Base-by-base conservation (phyloP, 2,888 invertebrate species). In the Synergus gifuensis region DNA sequence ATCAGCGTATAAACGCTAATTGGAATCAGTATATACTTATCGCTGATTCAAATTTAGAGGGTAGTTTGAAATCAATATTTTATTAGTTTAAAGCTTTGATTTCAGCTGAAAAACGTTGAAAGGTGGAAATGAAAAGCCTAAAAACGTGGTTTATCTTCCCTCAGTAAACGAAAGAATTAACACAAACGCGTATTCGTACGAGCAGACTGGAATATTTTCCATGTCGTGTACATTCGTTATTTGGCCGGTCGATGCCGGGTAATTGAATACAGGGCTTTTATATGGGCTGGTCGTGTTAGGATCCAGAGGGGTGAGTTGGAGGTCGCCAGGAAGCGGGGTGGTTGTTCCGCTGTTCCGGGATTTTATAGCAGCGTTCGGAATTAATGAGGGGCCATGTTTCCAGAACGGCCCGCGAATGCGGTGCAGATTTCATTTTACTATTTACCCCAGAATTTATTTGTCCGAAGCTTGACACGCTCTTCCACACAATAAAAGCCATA, bases 321-420 rank as follows among this genome's bases (percentile, higher is more conserved):
- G 66, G 76, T 77, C 73, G 79, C 79, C 79, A 80, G 81, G 86
- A 82, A 82, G 77, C 79, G 76, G 79, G 83, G 84, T 85, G 85
- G 83, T 85, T 88, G 85, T 87, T 86, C 85, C 77, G 83, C 83
- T 85, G 84, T 85, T 85, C 86, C 84, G 85, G 83, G 83, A 84
- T 86, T 89, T 89, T 87, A 88, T 87, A 85, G 86, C 85, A 82
- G 84, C 84, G 87, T 83, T 86, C 83, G 86, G 87, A 88, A 88
- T 88, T 89, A 89, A 89, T 87, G 89, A 89, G 88, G 85, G 86
- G 84, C 85, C 86, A 85, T 88, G 87, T 89, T 89, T 89, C 88
- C 86, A 86, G 85, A 85, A 85, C 86, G 86, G 82, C 85, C 86
- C 78, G 67, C 78, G 85, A 86, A 84, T 86, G 85, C 83, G 85